Conservation (phyloP, 2,888 invertebrate genomes). For the Lasioglossum pauxillum region DNA sequence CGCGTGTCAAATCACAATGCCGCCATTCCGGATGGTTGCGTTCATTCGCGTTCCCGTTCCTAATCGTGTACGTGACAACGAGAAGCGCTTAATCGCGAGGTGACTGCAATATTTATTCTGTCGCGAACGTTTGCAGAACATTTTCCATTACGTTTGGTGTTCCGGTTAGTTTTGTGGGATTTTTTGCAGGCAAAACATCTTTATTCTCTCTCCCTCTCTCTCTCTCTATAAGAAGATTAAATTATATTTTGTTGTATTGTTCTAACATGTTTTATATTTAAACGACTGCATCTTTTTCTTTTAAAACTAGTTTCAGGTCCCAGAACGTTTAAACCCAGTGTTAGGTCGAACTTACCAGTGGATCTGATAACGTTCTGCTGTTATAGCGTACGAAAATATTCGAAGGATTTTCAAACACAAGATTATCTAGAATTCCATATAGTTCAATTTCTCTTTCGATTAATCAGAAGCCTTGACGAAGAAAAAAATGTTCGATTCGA, state of each 20-base stretch:
- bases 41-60: constrained; percentile 31
- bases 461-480: too few relatives aligned
- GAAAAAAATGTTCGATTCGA: too few relatives aligned
- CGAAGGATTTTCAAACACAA: too few relatives aligned
- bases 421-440: too few relatives aligned
- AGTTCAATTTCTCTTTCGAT: too few relatives aligned
- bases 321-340: neutral
- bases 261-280: too few relatives aligned
- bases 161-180: neutral
- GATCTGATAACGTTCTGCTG: too few relatives aligned
- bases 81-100: neutral
- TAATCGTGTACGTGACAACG: constrained; percentile 45
- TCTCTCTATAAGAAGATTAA: neutral
- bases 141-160: neutral
- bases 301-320: neutral
- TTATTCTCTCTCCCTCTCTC: neutral
- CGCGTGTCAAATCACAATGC: constrained; percentile 45
- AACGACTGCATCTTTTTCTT: too few relatives aligned
- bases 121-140: neutral
- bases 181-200: neutral
- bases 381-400: too few relatives aligned
- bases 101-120: neutral
- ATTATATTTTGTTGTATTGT: too few relatives aligned
- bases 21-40: constrained; percentile 33
- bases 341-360: neutral